Percentiles rank a stretch among this genome's conserved stretches.
Conservation (phyloP, 2,113 vertebrate species). For the Rhea americana region DNA sequence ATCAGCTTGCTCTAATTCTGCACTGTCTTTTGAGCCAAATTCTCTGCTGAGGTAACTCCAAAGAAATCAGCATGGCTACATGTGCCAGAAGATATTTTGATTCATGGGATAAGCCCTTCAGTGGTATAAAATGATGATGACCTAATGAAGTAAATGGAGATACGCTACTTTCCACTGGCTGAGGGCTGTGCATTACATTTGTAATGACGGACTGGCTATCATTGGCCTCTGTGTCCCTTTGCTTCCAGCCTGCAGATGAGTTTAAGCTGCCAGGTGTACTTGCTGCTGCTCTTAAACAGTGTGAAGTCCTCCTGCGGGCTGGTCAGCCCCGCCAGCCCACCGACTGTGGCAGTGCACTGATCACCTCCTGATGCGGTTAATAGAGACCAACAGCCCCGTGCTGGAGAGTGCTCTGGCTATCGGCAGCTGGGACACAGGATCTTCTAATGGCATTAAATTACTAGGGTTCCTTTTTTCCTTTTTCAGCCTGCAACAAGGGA, state of each 20-base stretch:
- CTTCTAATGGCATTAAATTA: constrained; percentile 6
- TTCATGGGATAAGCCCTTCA: neutral
- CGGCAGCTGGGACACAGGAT: neutral
- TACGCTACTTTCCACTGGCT: neutral
- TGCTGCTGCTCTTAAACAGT: neutral
- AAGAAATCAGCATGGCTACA: neutral
- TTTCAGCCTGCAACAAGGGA: neutral
- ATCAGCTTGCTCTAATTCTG: neutral
- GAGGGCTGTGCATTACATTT: neutral
- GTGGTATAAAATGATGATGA: neutral
- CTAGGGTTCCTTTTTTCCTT: neutral
- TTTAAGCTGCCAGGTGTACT: neutral
- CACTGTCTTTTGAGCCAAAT: neutral
- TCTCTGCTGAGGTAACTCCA: neutral
- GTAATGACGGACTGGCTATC: neutral
- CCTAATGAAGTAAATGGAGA: neutral
- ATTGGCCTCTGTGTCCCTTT: neutral
- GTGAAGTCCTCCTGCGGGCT: neutral
- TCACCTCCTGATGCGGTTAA: neutral
- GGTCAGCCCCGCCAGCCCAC: neutral
- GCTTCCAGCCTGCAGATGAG: neutral
- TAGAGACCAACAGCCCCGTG: neutral
- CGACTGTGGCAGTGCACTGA: neutral
- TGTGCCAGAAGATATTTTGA: neutral
- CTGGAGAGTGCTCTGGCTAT: neutral